Conservation (phyloP, 2,888 invertebrate genomes). For the Eumerus sabulonum region DNA sequence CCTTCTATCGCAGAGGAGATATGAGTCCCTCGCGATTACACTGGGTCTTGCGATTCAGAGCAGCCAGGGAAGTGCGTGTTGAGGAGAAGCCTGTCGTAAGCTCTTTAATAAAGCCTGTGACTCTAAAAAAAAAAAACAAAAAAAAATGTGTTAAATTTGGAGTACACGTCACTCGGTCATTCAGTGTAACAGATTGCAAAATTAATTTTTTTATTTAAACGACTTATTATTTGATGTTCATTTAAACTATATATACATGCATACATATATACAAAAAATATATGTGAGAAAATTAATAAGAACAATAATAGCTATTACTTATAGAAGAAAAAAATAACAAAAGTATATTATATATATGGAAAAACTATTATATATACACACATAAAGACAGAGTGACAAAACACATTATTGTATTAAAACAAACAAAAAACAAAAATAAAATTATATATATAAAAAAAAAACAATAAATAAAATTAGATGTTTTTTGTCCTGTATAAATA, state of each 20-base stretch:
- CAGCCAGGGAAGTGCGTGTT: no score
- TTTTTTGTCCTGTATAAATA: slow-evolving; percentile 79
- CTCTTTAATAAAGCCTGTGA: no score
- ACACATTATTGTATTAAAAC: slow-evolving; percentile 69
- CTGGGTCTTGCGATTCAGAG: no score
- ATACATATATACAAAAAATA: slow-evolving; percentile 35
- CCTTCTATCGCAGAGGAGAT: no score
- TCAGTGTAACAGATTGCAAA: slow-evolving; percentile 25
- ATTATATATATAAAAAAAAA: slow-evolving; percentile 51
- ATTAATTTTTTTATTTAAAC: slow-evolving; percentile 13
- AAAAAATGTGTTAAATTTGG: not conserved
- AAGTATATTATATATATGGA: slow-evolving; percentile 73
- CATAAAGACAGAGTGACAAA: slow-evolving; percentile 67
- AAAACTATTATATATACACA: slow-evolving; percentile 40
- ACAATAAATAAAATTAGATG: slow-evolving; percentile 73
- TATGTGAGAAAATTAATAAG: slow-evolving; percentile 75
- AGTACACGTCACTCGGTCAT: slow-evolving; percentile 5
- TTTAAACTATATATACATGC: slow-evolving; percentile 42
- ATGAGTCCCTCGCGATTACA: no score
- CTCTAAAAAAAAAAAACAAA: no score
- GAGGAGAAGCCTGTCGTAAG: no score
- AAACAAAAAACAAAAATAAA: slow-evolving; percentile 48
- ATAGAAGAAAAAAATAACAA: slow-evolving; percentile 72
- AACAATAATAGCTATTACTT: slow-evolving; percentile 79
- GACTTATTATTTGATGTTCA: slow-evolving; percentile 17